Percentiles rank a stretch among this genome's conserved stretches.
phyloP scores from a whole-genome alignment of 2,797 vertebrate genomes.

The Hypotaenidia philippensis region DNA sequence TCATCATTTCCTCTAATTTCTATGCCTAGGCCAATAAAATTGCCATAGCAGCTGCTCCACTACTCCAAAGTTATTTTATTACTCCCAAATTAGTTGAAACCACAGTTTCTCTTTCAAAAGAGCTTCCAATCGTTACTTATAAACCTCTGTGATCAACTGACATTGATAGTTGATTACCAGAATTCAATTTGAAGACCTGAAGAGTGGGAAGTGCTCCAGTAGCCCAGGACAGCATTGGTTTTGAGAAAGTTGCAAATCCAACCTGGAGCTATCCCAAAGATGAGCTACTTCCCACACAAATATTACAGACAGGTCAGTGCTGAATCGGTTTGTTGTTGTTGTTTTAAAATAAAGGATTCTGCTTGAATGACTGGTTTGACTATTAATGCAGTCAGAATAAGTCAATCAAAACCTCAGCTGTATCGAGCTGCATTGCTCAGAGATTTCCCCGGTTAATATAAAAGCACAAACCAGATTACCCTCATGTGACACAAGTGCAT shows the following conservation, averaged over 20 bases:
- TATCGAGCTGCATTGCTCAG: background rate
- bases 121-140: background rate
- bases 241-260: background rate
- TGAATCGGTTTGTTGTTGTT: background rate
- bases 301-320: background rate
- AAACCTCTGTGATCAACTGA: background rate
- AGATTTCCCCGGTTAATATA: background rate
- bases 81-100: background rate
- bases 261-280: background rate
- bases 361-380: background rate
- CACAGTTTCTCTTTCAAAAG: background rate
- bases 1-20: background rate
- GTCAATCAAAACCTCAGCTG: background rate
- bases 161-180: background rate
- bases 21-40: background rate
- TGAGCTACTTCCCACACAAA: background rate
- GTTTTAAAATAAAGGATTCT: background rate
- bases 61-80: background rate
- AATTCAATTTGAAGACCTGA: background rate
- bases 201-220: accelerated
- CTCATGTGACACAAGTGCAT: background rate
- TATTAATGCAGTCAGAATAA: background rate
- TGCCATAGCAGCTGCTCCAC: background rate
- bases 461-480: background rate
- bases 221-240: background rate